Percentiles rank a stretch among this genome's conserved stretches.
These are phyloP conservation scores for Pampus argenteus DNA, from an alignment of 2,797 vertebrate species.

Conservation along the genomic window DNA sequence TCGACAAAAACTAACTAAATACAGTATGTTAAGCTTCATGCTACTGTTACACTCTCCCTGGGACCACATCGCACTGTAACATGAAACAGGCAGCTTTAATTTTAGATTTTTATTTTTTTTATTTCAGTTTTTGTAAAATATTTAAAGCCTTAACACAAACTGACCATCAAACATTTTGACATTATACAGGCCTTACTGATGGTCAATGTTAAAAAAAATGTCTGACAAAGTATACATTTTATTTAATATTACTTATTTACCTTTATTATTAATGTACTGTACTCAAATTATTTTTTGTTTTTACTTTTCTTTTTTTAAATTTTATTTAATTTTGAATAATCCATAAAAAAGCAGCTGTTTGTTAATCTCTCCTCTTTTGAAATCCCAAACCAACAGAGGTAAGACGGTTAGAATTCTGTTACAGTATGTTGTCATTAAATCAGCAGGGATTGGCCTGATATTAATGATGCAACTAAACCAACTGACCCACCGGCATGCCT, in stretches of 20 bases:
- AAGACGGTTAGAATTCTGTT: background rate
- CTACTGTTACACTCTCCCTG: conserved; percentile 27
- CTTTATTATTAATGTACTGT: too few species aligned
- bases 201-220: too few species aligned
- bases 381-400: background rate
- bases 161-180: background rate
- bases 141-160: background rate
- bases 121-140: background rate
- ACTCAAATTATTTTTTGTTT: too few species aligned
- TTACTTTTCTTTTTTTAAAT: background rate
- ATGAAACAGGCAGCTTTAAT: background rate
- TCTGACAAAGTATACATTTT: too few species aligned
- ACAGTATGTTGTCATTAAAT: background rate
- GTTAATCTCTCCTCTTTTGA: background rate
- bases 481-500: background rate
- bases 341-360: background rate
- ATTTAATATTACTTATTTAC: too few species aligned
- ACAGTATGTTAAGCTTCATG: conserved; percentile 11
- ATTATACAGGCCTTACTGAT: background rate
- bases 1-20: conserved; percentile 27
- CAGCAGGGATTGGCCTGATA: background rate
- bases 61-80: background rate
- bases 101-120: background rate
- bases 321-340: background rate
- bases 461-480: background rate